These are phyloP conservation scores for Pomacea canaliculata DNA, from an alignment of 2,888 invertebrate species.

Conservation along the genomic window DNA sequence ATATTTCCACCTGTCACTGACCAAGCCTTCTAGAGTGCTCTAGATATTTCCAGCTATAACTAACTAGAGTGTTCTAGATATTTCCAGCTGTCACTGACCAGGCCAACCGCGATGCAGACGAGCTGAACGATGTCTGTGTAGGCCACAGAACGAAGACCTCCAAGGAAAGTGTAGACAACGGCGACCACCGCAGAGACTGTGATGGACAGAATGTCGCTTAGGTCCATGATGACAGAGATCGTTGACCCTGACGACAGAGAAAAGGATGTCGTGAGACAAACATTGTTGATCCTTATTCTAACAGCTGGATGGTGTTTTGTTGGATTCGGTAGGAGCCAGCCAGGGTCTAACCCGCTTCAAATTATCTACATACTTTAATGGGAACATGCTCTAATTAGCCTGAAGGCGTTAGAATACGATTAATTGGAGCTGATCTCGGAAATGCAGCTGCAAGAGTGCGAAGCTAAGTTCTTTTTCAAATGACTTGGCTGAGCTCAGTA, in stretches of 20 bases:
- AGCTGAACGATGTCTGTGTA: constrained; percentile 44
- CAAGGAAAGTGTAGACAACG: constrained; percentile 54
- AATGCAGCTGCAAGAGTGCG: too few species aligned
- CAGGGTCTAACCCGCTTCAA: not conserved
- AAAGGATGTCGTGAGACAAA: too few species aligned
- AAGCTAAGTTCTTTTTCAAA: too few species aligned
- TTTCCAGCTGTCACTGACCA: constrained; percentile 22
- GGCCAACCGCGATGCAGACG: constrained; percentile 32
- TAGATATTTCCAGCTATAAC: too few species aligned
- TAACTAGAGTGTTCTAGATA: too few species aligned
- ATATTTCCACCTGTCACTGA: too few species aligned
- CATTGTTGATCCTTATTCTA: not conserved
- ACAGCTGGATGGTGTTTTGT: not conserved
- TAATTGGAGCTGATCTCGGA: too few species aligned
- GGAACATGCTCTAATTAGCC: not conserved
- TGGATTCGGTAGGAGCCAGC: not conserved
- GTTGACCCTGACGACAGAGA: constrained; percentile 44
- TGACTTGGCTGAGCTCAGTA: too few species aligned
- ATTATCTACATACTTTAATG: not conserved
- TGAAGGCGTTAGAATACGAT: not conserved
- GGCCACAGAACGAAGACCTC: constrained; percentile 60
- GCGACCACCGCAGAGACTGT: constrained; percentile 55
- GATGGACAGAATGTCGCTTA: constrained; percentile 45
- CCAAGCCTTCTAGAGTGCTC: too few species aligned
- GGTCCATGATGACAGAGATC: constrained; percentile 47